Conservation (phyloP, 2,888 invertebrate genomes). For the Caenorhabditis doughertyi region DNA sequence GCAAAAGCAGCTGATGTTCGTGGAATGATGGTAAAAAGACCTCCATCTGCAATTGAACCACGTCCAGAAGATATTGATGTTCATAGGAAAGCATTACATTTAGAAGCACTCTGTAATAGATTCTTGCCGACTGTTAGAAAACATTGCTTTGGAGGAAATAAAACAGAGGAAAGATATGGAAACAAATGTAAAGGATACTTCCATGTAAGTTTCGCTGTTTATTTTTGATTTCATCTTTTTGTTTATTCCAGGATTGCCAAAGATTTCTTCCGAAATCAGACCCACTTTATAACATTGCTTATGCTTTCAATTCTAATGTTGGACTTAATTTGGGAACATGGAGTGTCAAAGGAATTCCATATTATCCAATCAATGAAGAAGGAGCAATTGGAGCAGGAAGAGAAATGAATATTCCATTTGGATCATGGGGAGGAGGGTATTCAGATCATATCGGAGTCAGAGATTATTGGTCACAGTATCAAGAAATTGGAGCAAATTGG, state of each 20-base stretch:
- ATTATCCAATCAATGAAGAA: constrained; percentile 79
- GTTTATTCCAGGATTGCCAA: constrained; percentile 71
- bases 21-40: constrained; percentile 55
- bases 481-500: constrained; percentile 78
- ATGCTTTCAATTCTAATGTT: constrained; percentile 75
- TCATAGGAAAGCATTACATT: constrained; percentile 60
- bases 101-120: constrained; percentile 57
- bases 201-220: no score
- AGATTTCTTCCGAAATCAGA: constrained; percentile 75
- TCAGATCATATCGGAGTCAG: constrained; percentile 77
- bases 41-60: constrained; percentile 59
- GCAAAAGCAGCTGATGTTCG: constrained; percentile 54
- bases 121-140: constrained; percentile 71
- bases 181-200: constrained; percentile 76
- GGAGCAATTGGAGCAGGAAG: constrained; percentile 77
- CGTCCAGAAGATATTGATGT: constrained; percentile 60
- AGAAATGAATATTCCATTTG: constrained; percentile 75
- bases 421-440: constrained; percentile 80
- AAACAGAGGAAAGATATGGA: constrained; percentile 69
- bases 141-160: constrained; percentile 67
- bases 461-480: constrained; percentile 79
- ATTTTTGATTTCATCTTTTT: not conserved
- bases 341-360: constrained; percentile 79
- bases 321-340: constrained; percentile 76
- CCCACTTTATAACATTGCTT: constrained; percentile 75